Evolutionary conservation across 92 coral and sea anemone species (phyloP).

Genomic region (Pocillopora grandis): DNA sequence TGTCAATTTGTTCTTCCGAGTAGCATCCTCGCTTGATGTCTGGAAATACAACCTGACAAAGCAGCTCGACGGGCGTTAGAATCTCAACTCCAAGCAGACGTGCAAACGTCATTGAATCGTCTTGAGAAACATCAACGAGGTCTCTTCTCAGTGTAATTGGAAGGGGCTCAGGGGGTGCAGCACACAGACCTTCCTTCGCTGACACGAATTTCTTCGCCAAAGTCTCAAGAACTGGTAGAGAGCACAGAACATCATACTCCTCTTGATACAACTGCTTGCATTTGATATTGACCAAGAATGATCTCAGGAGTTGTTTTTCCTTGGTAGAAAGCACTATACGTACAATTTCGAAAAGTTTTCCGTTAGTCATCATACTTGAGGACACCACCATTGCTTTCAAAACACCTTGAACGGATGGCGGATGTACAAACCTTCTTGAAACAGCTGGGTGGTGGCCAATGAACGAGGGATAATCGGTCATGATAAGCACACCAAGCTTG

Average conservation of each 20-base stretch:
- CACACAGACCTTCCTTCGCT: conserved; percentile 10
- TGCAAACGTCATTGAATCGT: conserved; percentile 53
- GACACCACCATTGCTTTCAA: conserved; percentile 46
- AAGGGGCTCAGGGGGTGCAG: conserved; percentile 50
- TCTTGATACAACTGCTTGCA: neutral
- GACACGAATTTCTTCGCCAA: conserved; percentile 29
- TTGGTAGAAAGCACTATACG: neutral
- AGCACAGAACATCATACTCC: neutral
- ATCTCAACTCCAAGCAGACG: conserved; percentile 36
- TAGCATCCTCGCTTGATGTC: conserved; percentile 36
- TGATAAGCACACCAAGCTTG: conserved; percentile 49
- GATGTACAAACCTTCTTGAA: conserved; percentile 43
- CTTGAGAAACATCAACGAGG: conserved; percentile 52
- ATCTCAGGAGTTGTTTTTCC: conserved; percentile 49
- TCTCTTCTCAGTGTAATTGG: conserved; percentile 35
- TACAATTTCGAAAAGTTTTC: conserved; percentile 1
- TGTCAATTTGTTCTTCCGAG: conserved; percentile 52
- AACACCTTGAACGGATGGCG: conserved; percentile 54
- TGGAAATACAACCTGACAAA: conserved; percentile 48
- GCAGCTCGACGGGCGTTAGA: conserved; percentile 32
- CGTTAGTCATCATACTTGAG: neutral
- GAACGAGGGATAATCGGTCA: conserved; percentile 52
- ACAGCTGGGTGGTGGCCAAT: conserved; percentile 46
- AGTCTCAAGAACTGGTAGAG: conserved; percentile 66
- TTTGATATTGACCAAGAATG: conserved; percentile 39